Percentiles rank a stretch among this genome's conserved stretches.
Conservation (phyloP, 2,797 vertebrate species). For the Pelodytes ibericus region DNA sequence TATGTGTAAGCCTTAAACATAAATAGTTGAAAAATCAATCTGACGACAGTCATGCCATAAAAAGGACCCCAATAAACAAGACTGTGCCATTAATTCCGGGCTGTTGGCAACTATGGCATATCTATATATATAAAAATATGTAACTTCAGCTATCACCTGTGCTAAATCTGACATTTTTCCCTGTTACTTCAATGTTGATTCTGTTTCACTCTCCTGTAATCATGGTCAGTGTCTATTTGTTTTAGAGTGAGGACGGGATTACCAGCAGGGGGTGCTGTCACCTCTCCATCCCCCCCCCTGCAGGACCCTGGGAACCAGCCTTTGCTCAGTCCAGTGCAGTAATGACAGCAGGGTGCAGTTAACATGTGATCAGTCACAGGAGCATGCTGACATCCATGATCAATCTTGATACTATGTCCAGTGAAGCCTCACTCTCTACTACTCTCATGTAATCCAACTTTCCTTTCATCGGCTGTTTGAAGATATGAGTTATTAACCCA, state of each 20-base stretch:
- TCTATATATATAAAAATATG: too few species aligned
- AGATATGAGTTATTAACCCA: neutral
- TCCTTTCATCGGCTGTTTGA: neutral
- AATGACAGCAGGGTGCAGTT: neutral
- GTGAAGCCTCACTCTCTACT: slow-evolving; percentile 4
- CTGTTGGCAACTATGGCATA: too few species aligned
- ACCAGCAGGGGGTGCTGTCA: slow-evolving; percentile 14
- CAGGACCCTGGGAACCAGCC: slow-evolving; percentile 23
- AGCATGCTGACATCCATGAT: slow-evolving; percentile 6
- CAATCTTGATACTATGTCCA: slow-evolving; percentile 21
- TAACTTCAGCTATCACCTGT: too few species aligned
- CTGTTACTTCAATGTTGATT: too few species aligned
- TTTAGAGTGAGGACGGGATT: neutral
- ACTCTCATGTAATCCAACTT: neutral
- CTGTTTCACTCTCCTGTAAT: too few species aligned
- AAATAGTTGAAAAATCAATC: too few species aligned
- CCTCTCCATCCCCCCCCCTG: neutral
- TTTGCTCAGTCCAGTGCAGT: neutral
- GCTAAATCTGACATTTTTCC: too few species aligned
- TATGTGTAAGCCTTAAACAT: too few species aligned
- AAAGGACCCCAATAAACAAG: too few species aligned
- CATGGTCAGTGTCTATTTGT: neutral
- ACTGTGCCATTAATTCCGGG: too few species aligned
- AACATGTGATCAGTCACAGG: slow-evolving; percentile 5
- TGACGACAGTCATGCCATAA: too few species aligned